Conservation (phyloP, 2,888 invertebrate genomes). For the Epirrhoe alternata region DNA sequence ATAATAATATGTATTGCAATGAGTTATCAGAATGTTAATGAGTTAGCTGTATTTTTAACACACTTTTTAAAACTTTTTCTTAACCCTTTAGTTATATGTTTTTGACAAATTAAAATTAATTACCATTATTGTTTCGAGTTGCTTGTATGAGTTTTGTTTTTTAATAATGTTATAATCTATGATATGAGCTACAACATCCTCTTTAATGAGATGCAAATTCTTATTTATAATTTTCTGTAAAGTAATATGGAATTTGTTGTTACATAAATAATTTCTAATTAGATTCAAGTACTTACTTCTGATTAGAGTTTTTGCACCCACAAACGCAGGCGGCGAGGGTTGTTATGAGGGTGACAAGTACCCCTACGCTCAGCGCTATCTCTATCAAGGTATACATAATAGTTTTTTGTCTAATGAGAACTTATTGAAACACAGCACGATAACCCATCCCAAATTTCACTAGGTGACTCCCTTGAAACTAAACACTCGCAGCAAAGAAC, state of each 20-base stretch:
- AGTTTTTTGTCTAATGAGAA: slow-evolving; percentile 61
- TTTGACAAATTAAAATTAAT: too few species aligned
- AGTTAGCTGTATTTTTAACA: too few species aligned
- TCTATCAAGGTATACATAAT: slow-evolving; percentile 80
- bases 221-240: too few species aligned
- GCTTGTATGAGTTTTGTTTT: too few species aligned
- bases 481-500: slow-evolving; percentile 65
- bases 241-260: too few species aligned
- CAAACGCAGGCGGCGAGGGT: slow-evolving; percentile 89
- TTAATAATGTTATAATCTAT: too few species aligned
- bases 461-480: slow-evolving; percentile 73
- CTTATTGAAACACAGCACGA: slow-evolving; percentile 46
- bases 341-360: slow-evolving; percentile 76
- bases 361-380: slow-evolving; percentile 74
- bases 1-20: not conserved
- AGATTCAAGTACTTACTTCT: slow-evolving; percentile 85
- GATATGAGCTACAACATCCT: too few species aligned
- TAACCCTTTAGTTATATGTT: too few species aligned
- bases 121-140: too few species aligned
- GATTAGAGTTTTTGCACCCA: slow-evolving; percentile 89
- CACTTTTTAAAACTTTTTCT: too few species aligned
- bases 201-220: too few species aligned
- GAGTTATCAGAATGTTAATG: not conserved
- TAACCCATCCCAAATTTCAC: slow-evolving; percentile 64
- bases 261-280: not conserved